Conservation (phyloP, 2,797 vertebrate species). For the Halcyon smyrnensis region DNA sequence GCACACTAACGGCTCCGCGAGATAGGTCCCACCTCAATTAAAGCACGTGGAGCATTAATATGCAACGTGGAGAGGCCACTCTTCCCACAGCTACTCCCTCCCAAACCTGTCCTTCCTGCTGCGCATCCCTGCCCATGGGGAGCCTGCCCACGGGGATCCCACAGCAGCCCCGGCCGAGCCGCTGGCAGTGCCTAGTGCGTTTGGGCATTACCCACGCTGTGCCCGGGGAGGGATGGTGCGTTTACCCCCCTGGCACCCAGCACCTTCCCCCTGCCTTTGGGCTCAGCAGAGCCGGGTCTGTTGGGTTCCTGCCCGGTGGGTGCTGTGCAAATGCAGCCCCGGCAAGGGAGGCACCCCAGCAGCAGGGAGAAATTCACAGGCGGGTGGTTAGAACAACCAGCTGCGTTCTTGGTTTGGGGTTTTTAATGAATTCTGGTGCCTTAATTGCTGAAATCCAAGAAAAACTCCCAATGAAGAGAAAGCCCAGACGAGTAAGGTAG, state of each 20-base stretch:
- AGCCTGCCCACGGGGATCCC: constrained; percentile 63
- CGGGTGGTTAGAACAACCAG: neutral
- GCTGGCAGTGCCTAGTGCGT: neutral
- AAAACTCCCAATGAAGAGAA: neutral
- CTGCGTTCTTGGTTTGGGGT: neutral
- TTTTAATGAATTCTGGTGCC: constrained; percentile 17
- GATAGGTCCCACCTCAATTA: constrained; percentile 56
- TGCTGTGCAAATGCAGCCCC: fast-evolving
- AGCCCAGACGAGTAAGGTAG: neutral
- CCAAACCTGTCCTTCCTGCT: constrained; percentile 68
- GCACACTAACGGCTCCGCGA: constrained; percentile 31
- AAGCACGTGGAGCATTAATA: constrained; percentile 26
- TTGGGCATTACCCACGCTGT: neutral
- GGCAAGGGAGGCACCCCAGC: neutral
- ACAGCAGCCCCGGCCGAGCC: neutral
- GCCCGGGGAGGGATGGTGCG: neutral
- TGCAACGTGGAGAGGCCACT: constrained; percentile 42
- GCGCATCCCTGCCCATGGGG: constrained; percentile 53
- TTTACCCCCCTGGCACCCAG: fast-evolving
- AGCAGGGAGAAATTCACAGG: neutral
- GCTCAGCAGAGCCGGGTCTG: neutral
- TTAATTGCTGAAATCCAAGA: neutral
- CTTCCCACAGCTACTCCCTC: constrained; percentile 64
- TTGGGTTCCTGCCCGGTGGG: neutral
- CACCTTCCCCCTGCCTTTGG: neutral